Conservation (phyloP, 2,797 vertebrate species). For the Varecia variegata region DNA sequence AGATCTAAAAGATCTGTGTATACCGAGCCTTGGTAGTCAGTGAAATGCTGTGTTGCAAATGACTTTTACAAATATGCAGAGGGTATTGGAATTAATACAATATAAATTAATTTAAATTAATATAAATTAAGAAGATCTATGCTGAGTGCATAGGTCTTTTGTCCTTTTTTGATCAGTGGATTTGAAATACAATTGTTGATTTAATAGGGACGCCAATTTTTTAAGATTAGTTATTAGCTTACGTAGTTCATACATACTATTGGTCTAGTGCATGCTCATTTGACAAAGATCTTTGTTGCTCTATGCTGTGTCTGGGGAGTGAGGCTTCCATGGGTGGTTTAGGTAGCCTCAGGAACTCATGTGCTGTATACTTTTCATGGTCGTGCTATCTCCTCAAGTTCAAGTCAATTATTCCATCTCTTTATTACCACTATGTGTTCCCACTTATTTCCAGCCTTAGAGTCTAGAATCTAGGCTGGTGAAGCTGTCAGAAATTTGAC, state of each 20-base stretch:
- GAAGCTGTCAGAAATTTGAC: background rate
- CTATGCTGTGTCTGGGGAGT: background rate
- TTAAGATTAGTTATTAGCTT: background rate
- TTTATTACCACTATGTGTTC: background rate
- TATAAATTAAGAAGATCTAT: background rate
- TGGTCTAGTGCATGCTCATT: background rate
- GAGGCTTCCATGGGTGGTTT: background rate
- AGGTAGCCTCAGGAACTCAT: background rate
- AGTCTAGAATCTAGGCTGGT: background rate
- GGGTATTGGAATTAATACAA: background rate
- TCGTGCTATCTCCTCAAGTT: background rate
- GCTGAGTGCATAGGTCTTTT: background rate
- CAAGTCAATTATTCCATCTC: background rate
- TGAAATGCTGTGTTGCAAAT: background rate
- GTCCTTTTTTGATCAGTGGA: background rate
- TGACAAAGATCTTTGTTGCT: background rate
- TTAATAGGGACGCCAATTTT: background rate
- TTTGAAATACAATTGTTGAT: background rate
- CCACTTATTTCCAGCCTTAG: constrained; percentile 8
- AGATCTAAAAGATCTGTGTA: background rate
- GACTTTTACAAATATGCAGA: background rate
- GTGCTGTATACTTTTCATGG: background rate
- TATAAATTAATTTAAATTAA: background rate
- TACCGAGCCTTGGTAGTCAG: background rate
- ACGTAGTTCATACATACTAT: background rate